phyloP scores from a whole-genome alignment of 1,140 invertebrate species.

The Stegodyphus dumicola region DNA sequence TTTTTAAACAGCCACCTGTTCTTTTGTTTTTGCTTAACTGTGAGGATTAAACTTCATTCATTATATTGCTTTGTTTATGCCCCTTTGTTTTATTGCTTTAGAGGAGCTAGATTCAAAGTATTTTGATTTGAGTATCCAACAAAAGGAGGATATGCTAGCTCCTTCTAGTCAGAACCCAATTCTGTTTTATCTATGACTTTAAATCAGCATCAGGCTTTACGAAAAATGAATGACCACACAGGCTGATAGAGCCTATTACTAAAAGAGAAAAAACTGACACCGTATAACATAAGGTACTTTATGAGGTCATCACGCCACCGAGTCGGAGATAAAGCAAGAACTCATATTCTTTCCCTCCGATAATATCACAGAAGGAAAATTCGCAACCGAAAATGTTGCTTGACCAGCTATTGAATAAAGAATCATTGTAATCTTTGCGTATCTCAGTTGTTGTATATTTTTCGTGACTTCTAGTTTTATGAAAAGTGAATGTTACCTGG shows the following conservation, averaged over 20 bases:
- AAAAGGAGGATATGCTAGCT: no score
- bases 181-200: background rate
- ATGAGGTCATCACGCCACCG: conserved; percentile 34
- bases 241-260: conserved; percentile 8
- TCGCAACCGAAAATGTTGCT: conserved; percentile 24
- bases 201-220: background rate
- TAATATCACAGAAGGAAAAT: conserved; percentile 20
- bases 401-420: conserved; percentile 48
- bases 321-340: background rate
- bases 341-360: conserved; percentile 17
- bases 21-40: no score
- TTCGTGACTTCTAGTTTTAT: conserved; percentile 51
- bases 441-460: conserved; percentile 52
- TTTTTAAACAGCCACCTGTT: no score
- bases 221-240: conserved; percentile 27
- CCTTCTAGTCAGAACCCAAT: no score
- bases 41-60: no score
- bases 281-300: conserved; percentile 22
- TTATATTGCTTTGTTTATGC: no score
- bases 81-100: no score
- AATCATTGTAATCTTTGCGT: conserved; percentile 46
- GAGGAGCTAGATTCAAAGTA: no score
- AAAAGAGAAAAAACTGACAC: background rate
- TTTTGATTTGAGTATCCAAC: no score
- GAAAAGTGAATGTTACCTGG: conserved; percentile 39